These are phyloP conservation scores for Seriola quinqueradiata DNA, from an alignment of 2,113 vertebrate genomes.

Conservation along the genomic window DNA sequence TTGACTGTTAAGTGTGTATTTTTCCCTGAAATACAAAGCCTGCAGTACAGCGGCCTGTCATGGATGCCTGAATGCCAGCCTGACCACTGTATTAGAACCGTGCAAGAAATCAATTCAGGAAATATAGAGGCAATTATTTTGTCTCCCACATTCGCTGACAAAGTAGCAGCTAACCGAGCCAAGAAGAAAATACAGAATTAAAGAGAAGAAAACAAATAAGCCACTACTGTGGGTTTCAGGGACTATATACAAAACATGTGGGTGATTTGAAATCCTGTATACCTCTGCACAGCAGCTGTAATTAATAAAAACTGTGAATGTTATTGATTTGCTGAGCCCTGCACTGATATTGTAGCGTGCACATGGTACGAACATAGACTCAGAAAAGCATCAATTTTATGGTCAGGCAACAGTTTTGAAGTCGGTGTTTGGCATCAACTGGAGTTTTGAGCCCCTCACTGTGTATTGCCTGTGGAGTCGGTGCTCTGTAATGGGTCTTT, in stretches of 20 bases:
- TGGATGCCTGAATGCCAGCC: slow-evolving; percentile 67
- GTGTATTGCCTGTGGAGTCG: slow-evolving; percentile 9
- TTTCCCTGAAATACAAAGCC: slow-evolving; percentile 67
- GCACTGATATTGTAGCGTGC: slow-evolving; percentile 15
- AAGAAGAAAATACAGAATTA: slow-evolving; percentile 82
- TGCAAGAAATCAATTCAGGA: slow-evolving; percentile 86
- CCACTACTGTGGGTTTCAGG: slow-evolving; percentile 55
- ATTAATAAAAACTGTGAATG: slow-evolving; percentile 69
- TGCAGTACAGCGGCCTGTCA: slow-evolving; percentile 62
- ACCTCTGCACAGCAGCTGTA: slow-evolving; percentile 56
- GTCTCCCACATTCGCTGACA: slow-evolving; percentile 84
- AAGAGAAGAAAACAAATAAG: slow-evolving; percentile 75
- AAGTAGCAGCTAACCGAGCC: slow-evolving; percentile 80
- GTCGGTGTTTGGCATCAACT: background rate
- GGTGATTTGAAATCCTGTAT: slow-evolving; percentile 60
- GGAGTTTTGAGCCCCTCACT: background rate
- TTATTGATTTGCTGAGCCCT: slow-evolving; percentile 63
- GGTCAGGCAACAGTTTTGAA: slow-evolving; percentile 19
- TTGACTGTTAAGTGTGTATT: slow-evolving; percentile 45
- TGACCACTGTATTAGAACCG: slow-evolving; percentile 82
- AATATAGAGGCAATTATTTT: slow-evolving; percentile 89
- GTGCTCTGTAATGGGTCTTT: slow-evolving; percentile 4
- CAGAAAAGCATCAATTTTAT: slow-evolving; percentile 9
- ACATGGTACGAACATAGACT: background rate
- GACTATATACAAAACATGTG: slow-evolving; percentile 59